Base-by-base conservation (phyloP, 2,797 vertebrate species). In the Mus spretus region DNA sequence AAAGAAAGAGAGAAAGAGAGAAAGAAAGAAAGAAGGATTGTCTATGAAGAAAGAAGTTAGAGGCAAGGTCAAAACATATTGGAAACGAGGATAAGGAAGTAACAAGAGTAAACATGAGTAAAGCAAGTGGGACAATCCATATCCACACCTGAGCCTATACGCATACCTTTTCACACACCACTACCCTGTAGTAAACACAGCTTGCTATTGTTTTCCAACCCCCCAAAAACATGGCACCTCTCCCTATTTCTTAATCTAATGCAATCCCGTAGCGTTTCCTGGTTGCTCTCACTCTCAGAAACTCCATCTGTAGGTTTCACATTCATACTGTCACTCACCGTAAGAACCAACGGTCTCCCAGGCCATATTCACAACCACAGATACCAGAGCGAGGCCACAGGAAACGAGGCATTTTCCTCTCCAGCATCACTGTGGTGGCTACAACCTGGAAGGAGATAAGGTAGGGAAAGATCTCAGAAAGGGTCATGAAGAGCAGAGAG, bases 341-440 rank as follows among this genome's bases (percentile, higher is more conserved):
- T 90, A 99, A 98, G 85, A 98, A 99, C 98, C 98, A 99, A 87
- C 98, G 97, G 87, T 99, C 99, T 75, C 98, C 99, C 70, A 99
- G 98, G 15, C 99, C 99, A 0, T 99, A 99, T 9, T 98, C 98
- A 9, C 97, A 96, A 15, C 99, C 99, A 11, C 99, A 99, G 77
- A 99, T 98, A 1, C 99, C 99, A 0, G 99, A 98, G 10, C 99
- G 99, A 91, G 99, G 99, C 99, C 99, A 99, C 75, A 99, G 98
- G 87, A 98, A 99, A 37, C 99, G 99, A 0, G 99, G 99, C 89
- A 99, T 98, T 85, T 99, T 99, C 93, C 99, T 97, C 96, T 99
- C 99, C 91, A 99, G 97, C 99, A 99, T 99, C 96, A 99, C 97
- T 0, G 99, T 99, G 10, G 99, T 99, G 89, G 99, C 99, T 1